phyloP scores from a whole-genome alignment of 2,888 invertebrate species.

The Athalia rosae region DNA sequence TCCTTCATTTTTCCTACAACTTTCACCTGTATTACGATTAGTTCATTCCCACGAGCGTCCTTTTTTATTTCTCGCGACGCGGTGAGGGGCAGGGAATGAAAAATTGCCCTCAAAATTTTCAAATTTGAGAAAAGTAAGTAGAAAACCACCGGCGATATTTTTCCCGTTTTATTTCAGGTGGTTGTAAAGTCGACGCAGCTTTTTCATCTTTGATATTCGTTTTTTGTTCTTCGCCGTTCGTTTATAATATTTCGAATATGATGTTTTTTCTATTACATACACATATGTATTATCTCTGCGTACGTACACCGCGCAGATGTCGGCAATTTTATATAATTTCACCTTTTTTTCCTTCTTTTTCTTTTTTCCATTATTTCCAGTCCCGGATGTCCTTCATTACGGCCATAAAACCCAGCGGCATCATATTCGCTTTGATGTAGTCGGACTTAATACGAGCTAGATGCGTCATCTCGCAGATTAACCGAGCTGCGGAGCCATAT shows the following conservation, averaged over 20 bases:
- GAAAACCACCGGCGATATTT: no score
- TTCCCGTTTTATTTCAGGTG: no score
- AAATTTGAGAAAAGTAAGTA: no score
- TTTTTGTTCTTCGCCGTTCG: not conserved
- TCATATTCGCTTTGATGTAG: slow-evolving; percentile 45
- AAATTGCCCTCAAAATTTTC: no score
- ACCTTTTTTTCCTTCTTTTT: no score
- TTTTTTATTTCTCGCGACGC: no score
- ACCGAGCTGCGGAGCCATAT: slow-evolving; percentile 12
- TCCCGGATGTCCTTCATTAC: slow-evolving; percentile 59
- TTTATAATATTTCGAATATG: not conserved
- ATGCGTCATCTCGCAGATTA: slow-evolving; percentile 24
- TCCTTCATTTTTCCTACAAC: no score
- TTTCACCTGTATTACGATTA: not conserved
- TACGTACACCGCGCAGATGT: slow-evolving; percentile 56
- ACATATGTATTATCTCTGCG: slow-evolving; percentile 20
- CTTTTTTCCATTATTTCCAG: slow-evolving; percentile 44
- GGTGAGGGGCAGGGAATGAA: no score
- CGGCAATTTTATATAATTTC: slow-evolving; percentile 56
- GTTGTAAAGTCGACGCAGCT: no score
- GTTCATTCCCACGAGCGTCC: not conserved
- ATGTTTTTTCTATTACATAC: not conserved
- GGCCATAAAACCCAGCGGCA: slow-evolving; percentile 52
- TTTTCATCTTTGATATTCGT: no score
- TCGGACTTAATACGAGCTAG: slow-evolving; percentile 1